Evolutionary conservation across 2,113 vertebrate species (phyloP), one percentile per base, ranked within the genome.

Genomic region (Sorex fumeus): DNA sequence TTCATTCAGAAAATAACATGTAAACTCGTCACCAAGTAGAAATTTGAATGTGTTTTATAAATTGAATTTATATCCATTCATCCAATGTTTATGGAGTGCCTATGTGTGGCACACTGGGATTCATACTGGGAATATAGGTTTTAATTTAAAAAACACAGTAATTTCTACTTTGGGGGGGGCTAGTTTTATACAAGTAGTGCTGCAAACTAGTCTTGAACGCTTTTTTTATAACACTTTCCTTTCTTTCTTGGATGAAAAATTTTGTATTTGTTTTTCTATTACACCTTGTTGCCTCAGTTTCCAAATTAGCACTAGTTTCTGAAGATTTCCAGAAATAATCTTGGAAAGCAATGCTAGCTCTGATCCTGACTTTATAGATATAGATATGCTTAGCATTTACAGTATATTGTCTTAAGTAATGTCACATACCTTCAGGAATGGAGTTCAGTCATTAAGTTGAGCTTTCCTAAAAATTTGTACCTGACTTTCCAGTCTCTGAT

Each of bases 231-330:
- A 11, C 10, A 93, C 71, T 21, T 86, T 2, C 64, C 66, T 72
- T 2, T 43, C 23, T 30, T 78, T 92, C 92, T 47, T 8, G 32
- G 19, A 66, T 5, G 57, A 60, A 60, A 75, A 50, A 15, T 30
- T 34, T 92, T 92, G 45, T 45, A 75, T 78, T 47, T 62, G 36
- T 53, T 21, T 67, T 23, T 11, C 43, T 66, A 77, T 74, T 84
- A 1, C n/a, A 34, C 7, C 45, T 15, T 70, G 13, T 19, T 84
- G 23, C 47, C 32, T 91, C 47, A 36, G 47, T 90, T 91, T 79
- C 50, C 19, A 27, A 45, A 25, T 50, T 60, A 82, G 45, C 1
- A 16, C n/a, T 82, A 25, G 23, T 78, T 93, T 19, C 11, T n/a
- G 7, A 62, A 93, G 81, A 43, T 30, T 34, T 15, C 36, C 60